A percentile compares a stretch with the other conserved stretches of the same genome.
Conservation (phyloP, 2,888 invertebrate species). For the Vanessa cardui region DNA sequence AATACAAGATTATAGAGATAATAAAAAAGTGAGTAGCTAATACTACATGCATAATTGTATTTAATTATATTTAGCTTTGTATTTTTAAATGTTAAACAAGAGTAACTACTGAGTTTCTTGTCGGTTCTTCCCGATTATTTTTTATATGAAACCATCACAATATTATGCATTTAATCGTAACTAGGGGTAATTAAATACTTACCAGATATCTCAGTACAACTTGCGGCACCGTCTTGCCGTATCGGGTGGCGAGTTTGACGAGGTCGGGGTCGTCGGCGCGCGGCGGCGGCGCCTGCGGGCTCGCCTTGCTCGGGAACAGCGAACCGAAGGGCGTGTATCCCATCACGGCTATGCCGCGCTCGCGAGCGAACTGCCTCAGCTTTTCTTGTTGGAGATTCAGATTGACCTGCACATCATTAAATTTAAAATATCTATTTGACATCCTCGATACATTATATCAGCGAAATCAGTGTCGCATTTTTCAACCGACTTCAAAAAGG, state of each 20-base stretch:
- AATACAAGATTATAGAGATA: too few relatives aligned
- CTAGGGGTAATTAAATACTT: conserved; percentile 43
- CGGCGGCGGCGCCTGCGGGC: conserved; percentile 75
- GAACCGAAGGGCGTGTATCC: conserved; percentile 89
- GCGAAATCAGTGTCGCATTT: too few relatives aligned
- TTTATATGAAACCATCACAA: too few relatives aligned
- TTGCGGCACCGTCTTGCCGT: conserved; percentile 86
- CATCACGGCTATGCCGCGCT: conserved; percentile 85
- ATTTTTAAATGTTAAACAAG: too few relatives aligned
- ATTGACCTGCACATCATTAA: conserved; percentile 64
- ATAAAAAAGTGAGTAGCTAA: too few relatives aligned
- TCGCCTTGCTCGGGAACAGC: conserved; percentile 68
- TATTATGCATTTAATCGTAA: too few relatives aligned
- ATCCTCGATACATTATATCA: too few relatives aligned
- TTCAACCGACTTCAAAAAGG: too few relatives aligned
- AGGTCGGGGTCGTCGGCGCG: conserved; percentile 80
- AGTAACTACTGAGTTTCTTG: too few relatives aligned
- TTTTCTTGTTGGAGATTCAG: conserved; percentile 88
- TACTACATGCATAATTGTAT: too few relatives aligned
- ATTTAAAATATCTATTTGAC: conserved; percentile 35
- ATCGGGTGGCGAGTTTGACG: conserved; percentile 79
- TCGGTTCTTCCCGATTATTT: too few relatives aligned
- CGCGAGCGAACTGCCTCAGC: conserved; percentile 85
- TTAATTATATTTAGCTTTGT: too few relatives aligned
- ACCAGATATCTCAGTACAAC: conserved; percentile 86